These are phyloP conservation scores for Zosterops lateralis DNA, from an alignment of 2,113 vertebrate genomes.

Conservation along the genomic window DNA sequence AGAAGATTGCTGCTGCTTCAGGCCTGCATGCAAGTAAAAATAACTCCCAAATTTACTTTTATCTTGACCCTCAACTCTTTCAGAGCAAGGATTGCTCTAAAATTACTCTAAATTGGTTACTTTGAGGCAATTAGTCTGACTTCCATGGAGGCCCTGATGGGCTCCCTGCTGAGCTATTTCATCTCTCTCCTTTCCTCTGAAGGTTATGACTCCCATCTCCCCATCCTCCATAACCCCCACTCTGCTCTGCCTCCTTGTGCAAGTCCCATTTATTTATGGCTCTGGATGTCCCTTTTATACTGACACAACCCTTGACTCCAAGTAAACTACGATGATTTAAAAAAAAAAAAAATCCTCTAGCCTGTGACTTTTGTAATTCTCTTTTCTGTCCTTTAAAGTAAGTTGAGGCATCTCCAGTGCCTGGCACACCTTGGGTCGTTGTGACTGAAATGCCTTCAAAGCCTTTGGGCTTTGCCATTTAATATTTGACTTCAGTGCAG, in stretches of 20 bases:
- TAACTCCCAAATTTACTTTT: background rate
- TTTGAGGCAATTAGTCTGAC: background rate
- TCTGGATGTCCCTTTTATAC: background rate
- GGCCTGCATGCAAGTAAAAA: background rate
- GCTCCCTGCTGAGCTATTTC: background rate
- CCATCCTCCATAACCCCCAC: background rate
- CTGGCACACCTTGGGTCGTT: accelerated
- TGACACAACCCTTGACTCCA: background rate
- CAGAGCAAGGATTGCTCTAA: background rate
- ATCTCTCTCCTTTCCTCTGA: background rate
- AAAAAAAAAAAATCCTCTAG: background rate
- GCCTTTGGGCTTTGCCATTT: background rate
- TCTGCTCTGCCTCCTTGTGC: background rate
- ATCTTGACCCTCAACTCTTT: background rate
- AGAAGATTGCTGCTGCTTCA: background rate
- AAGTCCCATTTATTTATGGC: background rate
- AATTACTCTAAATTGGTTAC: background rate
- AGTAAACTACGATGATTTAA: background rate
- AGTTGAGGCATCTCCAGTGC: background rate
- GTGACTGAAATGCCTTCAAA: background rate
- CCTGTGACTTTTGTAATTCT: background rate
- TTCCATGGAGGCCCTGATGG: background rate
- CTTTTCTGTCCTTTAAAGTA: background rate
- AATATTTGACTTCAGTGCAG: background rate
- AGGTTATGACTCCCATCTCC: background rate